phyloP scores from a whole-genome alignment of 1,140 invertebrate genomes.

The Drosophila sulfurigaster region DNA sequence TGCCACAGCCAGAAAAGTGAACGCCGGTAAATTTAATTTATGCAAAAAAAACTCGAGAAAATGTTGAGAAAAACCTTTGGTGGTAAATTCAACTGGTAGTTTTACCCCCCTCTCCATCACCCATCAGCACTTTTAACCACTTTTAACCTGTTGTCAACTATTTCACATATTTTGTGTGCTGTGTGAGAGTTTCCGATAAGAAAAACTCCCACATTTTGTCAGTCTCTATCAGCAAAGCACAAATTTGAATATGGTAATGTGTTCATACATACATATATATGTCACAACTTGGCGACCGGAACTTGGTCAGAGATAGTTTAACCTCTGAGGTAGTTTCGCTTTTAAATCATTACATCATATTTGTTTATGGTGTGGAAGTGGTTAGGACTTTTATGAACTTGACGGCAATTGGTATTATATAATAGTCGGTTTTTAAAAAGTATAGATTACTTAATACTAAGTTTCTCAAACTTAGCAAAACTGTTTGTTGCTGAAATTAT shows the following conservation, averaged over 20 bases:
- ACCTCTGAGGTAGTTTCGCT: neutral
- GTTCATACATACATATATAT: no score
- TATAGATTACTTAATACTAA: neutral
- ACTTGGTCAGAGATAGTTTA: constrained; percentile 11
- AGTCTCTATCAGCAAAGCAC: constrained; percentile 14
- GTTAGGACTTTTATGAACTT: constrained; percentile 3
- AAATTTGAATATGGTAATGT: constrained; percentile 43
- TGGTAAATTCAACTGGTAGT: constrained; percentile 59
- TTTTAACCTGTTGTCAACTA: constrained; percentile 42
- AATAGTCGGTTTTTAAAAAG: neutral
- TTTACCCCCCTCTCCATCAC: neutral
- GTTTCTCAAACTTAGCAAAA: no score
- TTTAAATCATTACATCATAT: neutral
- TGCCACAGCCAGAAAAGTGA: constrained; percentile 10
- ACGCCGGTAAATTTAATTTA: constrained; percentile 23
- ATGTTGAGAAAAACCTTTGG: constrained; percentile 12
- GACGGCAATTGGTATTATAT: neutral
- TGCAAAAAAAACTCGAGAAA: constrained; percentile 12
- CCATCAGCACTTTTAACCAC: neutral
- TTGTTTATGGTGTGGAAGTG: constrained; percentile 1
- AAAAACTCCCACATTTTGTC: constrained; percentile 62
- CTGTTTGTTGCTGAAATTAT: no score
- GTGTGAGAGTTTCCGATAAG: constrained; percentile 62
- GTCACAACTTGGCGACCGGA: constrained; percentile 18
- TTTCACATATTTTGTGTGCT: constrained; percentile 10